Evolutionary conservation across 2,113 vertebrate species (phyloP).

Genomic region (Ahaetulla prasina): DNA sequence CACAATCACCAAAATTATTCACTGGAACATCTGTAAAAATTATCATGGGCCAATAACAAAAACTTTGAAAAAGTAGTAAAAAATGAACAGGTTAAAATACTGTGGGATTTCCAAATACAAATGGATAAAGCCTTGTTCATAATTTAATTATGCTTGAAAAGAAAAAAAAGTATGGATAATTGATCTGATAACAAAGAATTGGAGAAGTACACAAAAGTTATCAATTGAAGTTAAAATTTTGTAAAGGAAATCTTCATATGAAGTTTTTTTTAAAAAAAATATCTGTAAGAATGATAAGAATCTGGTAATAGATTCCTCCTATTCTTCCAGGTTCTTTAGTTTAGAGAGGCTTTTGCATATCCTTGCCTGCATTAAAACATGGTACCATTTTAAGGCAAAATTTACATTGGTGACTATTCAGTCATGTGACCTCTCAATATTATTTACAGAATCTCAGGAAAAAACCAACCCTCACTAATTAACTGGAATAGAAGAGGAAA

Average conservation of each 20-base stretch:
- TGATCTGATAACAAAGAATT: neutral
- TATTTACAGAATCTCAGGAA: neutral
- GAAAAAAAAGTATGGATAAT: neutral
- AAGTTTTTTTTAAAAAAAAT: neutral
- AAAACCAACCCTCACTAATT: neutral
- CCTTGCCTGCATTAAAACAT: too few species aligned
- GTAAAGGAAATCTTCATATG: neutral
- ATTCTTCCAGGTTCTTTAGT: neutral
- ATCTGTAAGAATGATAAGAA: neutral
- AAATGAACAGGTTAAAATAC: neutral
- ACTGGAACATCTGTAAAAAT: neutral
- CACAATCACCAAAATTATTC: neutral
- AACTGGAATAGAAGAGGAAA: slow-evolving; percentile 15
- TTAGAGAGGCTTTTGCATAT: neutral
- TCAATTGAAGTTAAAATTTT: neutral
- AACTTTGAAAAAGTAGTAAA: neutral
- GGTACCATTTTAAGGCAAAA: neutral
- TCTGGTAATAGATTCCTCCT: neutral
- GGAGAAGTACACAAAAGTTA: neutral
- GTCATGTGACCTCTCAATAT: neutral
- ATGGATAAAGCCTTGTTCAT: neutral
- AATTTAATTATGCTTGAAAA: neutral
- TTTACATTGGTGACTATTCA: neutral
- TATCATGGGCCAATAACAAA: neutral
- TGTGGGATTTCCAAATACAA: neutral